Evolutionary conservation across 2,888 invertebrate genomes (phyloP), one percentile per base, ranked within the genome.

Genomic region (Caenorhabditis sp.): DNA sequence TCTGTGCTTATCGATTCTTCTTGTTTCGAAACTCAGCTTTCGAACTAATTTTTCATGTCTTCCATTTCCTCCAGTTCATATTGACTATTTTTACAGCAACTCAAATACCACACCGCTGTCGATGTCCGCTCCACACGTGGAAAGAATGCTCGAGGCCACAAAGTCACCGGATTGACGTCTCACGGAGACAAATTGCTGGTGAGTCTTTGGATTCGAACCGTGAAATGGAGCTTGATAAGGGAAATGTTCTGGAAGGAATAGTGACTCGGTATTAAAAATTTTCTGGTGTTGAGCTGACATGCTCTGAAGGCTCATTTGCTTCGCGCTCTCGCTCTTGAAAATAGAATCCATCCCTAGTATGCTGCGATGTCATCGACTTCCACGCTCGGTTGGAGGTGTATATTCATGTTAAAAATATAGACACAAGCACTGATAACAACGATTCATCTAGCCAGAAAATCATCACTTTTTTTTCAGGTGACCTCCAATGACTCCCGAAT

Each of bases 401-500:
- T n/a, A n/a, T n/a, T n/a, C n/a, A n/a, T n/a, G n/a, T n/a, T n/a
- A n/a, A n/a, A n/a, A n/a, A n/a, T n/a, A n/a, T n/a, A n/a, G n/a
- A n/a, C n/a, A n/a, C n/a, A n/a, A n/a, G n/a, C n/a, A n/a, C n/a
- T n/a, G n/a, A n/a, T n/a, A n/a, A n/a, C n/a, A n/a, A n/a, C n/a
- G n/a, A n/a, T n/a, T n/a, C n/a, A n/a, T n/a, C 10, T 7, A 14
- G 2, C 47, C 47, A 5, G 16, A 12, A 19, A 1, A 19, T 6
- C 24, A 80, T 31, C 44, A 80, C 14, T 24, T 24, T 26, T 16
- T 2, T 41, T 61, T 24, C 49, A 66, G 66, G 68, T 92, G 3
- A 98, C 98, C 0, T 98, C 98, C 0, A 99, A 99, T 93, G 99
- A 99, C 92, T 98, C 98, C 89, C 94, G 99, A 12, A 96, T 99